Percentiles rank a stretch among this genome's conserved stretches.
These are phyloP conservation scores for Threskiornis aethiopicus DNA, from an alignment of 2,797 vertebrate species.

Conservation along the genomic window DNA sequence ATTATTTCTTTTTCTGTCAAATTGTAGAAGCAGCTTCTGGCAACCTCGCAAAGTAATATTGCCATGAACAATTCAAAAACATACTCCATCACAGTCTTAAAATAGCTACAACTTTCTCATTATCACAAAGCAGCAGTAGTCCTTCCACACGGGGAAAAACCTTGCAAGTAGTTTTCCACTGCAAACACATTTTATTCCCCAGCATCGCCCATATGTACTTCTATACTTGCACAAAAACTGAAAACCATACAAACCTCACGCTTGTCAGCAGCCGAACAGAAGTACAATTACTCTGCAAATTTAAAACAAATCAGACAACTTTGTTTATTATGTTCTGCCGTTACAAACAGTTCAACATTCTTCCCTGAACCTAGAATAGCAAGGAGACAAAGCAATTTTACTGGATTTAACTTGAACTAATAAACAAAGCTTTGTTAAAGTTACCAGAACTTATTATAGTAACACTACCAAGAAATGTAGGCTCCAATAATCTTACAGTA, in stretches of 20 bases:
- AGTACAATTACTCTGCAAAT: background rate
- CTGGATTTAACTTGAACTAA: slow-evolving; percentile 11
- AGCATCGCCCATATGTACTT: background rate
- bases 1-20: slow-evolving; percentile 20
- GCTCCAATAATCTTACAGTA: background rate
- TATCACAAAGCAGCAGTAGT: background rate
- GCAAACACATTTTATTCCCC: background rate
- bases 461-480: slow-evolving; percentile 10
- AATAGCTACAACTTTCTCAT: slow-evolving; percentile 53
- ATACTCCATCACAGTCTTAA: background rate
- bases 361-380: background rate
- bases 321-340: background rate
- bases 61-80: slow-evolving; percentile 28
- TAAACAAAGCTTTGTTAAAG: slow-evolving; percentile 38
- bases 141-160: background rate
- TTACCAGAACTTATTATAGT: slow-evolving; percentile 10
- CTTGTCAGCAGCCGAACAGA: background rate
- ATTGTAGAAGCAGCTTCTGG: slow-evolving; percentile 20
- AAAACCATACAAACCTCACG: background rate
- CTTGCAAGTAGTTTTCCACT: slow-evolving; percentile 43
- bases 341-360: background rate
- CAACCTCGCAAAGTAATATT: background rate
- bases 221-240: background rate
- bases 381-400: slow-evolving; percentile 1
- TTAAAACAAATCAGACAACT: background rate